Percentiles rank a stretch among this genome's conserved stretches.
These are phyloP conservation scores for Drosophila acutilabella DNA, from an alignment of 2,888 invertebrate genomes.

Conservation along the genomic window DNA sequence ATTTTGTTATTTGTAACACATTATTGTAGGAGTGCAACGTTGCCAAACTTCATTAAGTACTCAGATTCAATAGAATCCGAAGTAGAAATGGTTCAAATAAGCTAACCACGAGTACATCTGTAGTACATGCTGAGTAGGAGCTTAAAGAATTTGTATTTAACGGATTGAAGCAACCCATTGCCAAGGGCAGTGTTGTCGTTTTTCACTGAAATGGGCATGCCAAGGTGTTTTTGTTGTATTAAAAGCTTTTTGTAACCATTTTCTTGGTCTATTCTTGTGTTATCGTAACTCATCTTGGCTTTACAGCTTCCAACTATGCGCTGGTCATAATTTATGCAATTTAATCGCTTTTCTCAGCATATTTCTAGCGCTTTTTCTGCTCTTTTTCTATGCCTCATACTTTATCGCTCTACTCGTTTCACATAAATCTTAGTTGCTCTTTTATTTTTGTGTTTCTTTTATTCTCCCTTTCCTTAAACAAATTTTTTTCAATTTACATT, in stretches of 20 bases:
- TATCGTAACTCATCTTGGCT: constrained; percentile 65
- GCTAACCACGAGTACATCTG: too few relatives aligned
- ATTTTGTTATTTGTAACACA: constrained; percentile 8
- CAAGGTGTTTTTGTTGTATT: constrained; percentile 7
- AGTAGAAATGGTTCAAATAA: too few relatives aligned
- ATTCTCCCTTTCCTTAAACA: constrained; percentile 27
- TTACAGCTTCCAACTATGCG: constrained; percentile 54
- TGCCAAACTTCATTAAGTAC: constrained; percentile 9
- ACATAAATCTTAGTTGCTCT: constrained; percentile 52
- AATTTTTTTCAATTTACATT: constrained; percentile 73
- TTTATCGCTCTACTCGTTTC: constrained; percentile 43
- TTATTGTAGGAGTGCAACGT: constrained; percentile 2
- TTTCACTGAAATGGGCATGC: constrained; percentile 30
- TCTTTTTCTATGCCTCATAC: constrained; percentile 12
- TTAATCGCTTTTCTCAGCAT: constrained; percentile 66
- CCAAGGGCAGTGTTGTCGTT: constrained; percentile 28
- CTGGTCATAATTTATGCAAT: constrained; percentile 63
- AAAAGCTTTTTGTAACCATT: constrained; percentile 23
- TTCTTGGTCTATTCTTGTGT: constrained; percentile 20
- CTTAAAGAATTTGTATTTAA: neutral
- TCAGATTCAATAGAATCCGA: neutral
- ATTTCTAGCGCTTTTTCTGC: constrained; percentile 6
- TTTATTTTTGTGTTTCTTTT: constrained; percentile 8
- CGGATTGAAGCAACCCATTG: neutral
- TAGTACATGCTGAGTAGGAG: neutral